These are phyloP conservation scores for Syngnathus typhle DNA, from an alignment of 2,113 vertebrate genomes.

Conservation along the genomic window DNA sequence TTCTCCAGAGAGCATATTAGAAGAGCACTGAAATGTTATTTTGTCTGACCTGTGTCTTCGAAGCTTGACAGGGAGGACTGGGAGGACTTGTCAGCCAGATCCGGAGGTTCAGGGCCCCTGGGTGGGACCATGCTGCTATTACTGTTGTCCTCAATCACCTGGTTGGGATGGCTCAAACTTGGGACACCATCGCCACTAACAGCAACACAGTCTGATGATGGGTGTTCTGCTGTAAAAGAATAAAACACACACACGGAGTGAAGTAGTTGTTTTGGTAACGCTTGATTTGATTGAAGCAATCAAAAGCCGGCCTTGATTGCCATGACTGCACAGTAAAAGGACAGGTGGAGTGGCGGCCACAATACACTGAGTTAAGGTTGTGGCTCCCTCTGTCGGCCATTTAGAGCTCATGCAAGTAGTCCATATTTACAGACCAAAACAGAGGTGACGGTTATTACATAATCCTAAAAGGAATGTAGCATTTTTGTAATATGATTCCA, in stretches of 20 bases:
- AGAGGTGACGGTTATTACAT: no score
- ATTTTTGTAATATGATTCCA: not conserved
- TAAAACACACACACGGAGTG: not conserved
- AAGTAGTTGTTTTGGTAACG: not conserved
- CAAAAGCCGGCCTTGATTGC: not conserved
- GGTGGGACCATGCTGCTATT: constrained; percentile 53
- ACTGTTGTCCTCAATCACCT: constrained; percentile 76
- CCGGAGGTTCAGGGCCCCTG: constrained; percentile 81
- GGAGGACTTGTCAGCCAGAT: constrained; percentile 79
- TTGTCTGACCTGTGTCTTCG: constrained; percentile 80
- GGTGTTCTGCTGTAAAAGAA: constrained; percentile 34
- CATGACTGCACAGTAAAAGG: not conserved
- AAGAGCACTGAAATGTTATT: not conserved
- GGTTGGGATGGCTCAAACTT: constrained; percentile 72
- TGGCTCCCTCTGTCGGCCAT: constrained; percentile 56
- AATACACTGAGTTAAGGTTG: not conserved
- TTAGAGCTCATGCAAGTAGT: constrained; percentile 13
- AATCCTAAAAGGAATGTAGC: not conserved
- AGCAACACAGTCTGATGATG: constrained; percentile 33
- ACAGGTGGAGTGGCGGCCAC: not conserved
- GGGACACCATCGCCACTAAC: constrained; percentile 67
- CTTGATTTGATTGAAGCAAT: not conserved
- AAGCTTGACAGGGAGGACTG: constrained; percentile 77
- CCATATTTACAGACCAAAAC: no score
- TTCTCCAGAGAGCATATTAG: not conserved